These are phyloP conservation scores for Cyphomyrus discorhynchus DNA, from an alignment of 2,113 vertebrate genomes.

Conservation along the genomic window DNA sequence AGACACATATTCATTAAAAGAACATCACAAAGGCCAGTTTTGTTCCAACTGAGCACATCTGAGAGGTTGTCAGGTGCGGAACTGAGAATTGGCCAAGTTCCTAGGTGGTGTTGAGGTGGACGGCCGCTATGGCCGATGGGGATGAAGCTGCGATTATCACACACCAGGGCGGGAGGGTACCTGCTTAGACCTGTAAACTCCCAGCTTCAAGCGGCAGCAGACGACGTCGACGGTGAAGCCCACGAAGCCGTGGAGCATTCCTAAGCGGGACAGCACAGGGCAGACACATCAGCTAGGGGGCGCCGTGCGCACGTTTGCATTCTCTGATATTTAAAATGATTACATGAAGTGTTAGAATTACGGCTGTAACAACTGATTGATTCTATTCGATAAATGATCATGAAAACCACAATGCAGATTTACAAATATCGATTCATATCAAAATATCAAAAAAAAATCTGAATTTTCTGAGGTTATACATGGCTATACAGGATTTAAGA, in stretches of 20 bases:
- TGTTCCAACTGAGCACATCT: neutral
- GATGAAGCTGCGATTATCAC: neutral
- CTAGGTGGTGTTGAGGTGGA: neutral
- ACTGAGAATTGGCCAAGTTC: neutral
- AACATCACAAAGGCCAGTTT: neutral
- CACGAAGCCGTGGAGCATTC: conserved; percentile 83
- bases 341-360: neutral
- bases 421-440: neutral
- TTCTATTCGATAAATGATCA: neutral
- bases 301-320: neutral
- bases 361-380: neutral
- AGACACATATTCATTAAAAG: neutral
- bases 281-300: neutral
- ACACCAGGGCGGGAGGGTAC: conserved; percentile 52
- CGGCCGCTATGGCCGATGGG: neutral
- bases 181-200: conserved; percentile 63
- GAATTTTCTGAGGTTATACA: neutral
- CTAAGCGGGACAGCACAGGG: conserved; percentile 45
- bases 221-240: conserved; percentile 82
- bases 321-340: neutral
- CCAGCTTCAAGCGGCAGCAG: conserved; percentile 87
- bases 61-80: neutral
- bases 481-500: neutral
- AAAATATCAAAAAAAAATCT: neutral
- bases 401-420: neutral